phyloP scores from a whole-genome alignment of 1,140 invertebrate genomes.

The Vanessa atalanta region DNA sequence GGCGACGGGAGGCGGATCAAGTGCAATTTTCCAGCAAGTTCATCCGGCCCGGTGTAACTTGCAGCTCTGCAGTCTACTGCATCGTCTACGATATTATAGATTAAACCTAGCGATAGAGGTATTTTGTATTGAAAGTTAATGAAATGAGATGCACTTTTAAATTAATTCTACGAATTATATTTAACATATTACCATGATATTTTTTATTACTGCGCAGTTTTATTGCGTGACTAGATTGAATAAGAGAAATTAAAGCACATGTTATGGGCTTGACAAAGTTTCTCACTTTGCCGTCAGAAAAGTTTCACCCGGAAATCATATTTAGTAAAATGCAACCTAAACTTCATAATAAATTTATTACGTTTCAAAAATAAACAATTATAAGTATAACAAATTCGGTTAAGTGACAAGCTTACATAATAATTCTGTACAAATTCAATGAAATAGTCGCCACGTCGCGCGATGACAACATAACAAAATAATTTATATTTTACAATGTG shows the following conservation, averaged over 20 bases:
- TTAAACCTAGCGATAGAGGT: constrained; percentile 5
- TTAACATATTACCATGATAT: background rate
- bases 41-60: constrained; percentile 49
- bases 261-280: too few relatives aligned
- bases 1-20: constrained; percentile 52
- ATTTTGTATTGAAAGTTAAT: constrained; percentile 10
- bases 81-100: constrained; percentile 22
- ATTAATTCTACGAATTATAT: background rate
- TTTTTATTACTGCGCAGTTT: background rate
- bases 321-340: too few relatives aligned
- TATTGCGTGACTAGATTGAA: too few relatives aligned
- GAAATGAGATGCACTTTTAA: background rate
- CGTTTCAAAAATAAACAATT: background rate
- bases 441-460: too few relatives aligned
- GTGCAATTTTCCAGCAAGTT: constrained; percentile 69
- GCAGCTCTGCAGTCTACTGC: constrained; percentile 28
- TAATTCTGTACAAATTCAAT: background rate
- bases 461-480: background rate
- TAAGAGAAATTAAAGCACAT: too few relatives aligned
- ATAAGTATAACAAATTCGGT: background rate
- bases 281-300: too few relatives aligned
- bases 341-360: background rate
- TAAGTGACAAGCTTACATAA: too few relatives aligned
- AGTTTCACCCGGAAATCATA: too few relatives aligned
- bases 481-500: background rate